Conservation (phyloP, 2,888 invertebrate species). For the Conops quadrifasciatus region DNA sequence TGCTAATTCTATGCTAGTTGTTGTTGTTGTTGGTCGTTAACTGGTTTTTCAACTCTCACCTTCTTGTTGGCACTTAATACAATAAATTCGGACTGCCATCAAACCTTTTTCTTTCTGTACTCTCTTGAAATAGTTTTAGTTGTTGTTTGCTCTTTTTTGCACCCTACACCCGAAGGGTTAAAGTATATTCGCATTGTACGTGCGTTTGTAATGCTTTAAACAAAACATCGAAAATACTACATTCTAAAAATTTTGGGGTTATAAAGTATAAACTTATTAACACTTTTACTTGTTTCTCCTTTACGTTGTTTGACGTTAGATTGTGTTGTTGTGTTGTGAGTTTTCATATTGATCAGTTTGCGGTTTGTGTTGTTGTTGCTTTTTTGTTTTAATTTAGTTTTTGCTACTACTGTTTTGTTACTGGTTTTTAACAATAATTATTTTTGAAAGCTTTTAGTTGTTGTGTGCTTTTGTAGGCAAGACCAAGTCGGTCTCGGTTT, state of each 20-base stretch:
- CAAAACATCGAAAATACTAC: no score
- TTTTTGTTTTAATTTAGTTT: background rate
- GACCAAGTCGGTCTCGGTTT: no score
- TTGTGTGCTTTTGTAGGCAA: no score
- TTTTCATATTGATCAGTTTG: background rate
- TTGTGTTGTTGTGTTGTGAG: background rate
- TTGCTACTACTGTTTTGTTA: background rate
- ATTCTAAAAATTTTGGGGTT: no score
- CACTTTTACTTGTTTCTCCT: no score
- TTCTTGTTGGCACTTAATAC: slow-evolving; percentile 21
- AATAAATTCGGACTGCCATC: slow-evolving; percentile 3
- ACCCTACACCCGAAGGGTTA: no score
- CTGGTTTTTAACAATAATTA: background rate
- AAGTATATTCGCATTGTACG: no score
- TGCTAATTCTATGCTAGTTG: background rate
- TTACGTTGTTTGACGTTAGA: no score
- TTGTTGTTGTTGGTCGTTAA: slow-evolving; percentile 18
- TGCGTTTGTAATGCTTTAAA: background rate
- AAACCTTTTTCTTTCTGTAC: background rate
- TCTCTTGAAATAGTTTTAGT: background rate
- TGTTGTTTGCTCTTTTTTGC: no score
- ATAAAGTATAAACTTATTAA: no score
- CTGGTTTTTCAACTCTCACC: slow-evolving; percentile 21
- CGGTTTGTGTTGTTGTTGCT: background rate
- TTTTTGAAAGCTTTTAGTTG: no score